Conservation (phyloP, 2,113 vertebrate species). For the Nothocercus julius region DNA sequence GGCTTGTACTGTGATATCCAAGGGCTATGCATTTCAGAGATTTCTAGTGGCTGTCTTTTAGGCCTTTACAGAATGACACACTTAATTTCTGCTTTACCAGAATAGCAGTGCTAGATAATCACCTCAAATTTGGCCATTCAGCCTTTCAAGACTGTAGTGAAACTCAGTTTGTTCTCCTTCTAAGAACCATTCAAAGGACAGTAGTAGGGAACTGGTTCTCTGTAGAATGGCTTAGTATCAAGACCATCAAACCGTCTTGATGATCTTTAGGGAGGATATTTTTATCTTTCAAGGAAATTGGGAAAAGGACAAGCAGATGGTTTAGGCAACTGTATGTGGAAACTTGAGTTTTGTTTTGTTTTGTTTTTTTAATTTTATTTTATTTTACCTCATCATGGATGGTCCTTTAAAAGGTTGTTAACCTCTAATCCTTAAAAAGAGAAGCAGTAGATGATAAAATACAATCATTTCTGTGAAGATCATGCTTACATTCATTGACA, state of each 20-base stretch:
- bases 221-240: neutral
- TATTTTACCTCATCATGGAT: neutral
- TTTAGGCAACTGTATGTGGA: neutral
- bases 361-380: neutral
- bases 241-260: neutral
- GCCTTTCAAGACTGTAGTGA: neutral
- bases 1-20: neutral
- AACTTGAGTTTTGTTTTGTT: neutral
- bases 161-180: neutral
- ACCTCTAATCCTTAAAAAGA: neutral
- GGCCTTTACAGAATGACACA: neutral
- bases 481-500: neutral
- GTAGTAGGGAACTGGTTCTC: neutral
- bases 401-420: neutral
- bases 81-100: neutral
- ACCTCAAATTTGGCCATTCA: fast-evolving
- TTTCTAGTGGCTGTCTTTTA: neutral
- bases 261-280: neutral
- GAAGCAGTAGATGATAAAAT: neutral
- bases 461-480: neutral
- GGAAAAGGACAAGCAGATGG: neutral
- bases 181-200: neutral
- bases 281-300: neutral
- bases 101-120: neutral
- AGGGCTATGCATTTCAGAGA: neutral